phyloP scores from a whole-genome alignment of 2,797 vertebrate species.

The Artibeus lituratus region DNA sequence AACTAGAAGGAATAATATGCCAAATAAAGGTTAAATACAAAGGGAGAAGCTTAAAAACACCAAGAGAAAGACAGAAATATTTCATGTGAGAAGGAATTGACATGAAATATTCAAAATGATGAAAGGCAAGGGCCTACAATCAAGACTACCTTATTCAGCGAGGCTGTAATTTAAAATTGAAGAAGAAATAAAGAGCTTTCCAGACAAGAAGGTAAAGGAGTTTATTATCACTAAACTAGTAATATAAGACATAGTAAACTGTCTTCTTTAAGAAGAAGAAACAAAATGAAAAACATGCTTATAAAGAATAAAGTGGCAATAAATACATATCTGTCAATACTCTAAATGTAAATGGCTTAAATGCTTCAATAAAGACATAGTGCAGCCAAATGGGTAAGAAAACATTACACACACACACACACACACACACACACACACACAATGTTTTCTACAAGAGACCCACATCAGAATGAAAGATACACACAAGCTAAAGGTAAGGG shows the following conservation, averaged over 20 bases:
- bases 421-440: no score
- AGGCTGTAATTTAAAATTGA: not conserved
- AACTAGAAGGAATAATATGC: not conserved
- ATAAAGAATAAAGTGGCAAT: not conserved
- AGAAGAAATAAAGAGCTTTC: not conserved
- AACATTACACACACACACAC: no score
- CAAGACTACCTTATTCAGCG: not conserved
- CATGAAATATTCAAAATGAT: not conserved
- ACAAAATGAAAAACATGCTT: not conserved
- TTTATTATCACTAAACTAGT: not conserved
- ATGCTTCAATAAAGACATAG: not conserved
- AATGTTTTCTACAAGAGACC: not conserved
- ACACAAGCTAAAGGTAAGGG: not conserved
- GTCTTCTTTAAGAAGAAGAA: not conserved
- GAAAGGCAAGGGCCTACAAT: not conserved
- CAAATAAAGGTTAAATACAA: not conserved
- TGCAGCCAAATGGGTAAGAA: not conserved
- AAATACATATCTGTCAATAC: not conserved
- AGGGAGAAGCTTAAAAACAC: not conserved
- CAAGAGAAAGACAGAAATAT: not conserved
- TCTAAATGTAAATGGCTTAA: not conserved
- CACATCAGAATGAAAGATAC: not conserved
- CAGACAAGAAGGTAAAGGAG: not conserved
- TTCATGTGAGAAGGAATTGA: not conserved
- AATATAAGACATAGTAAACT: not conserved